Evolutionary conservation across 1,140 invertebrate genomes (phyloP).

Genomic region (Goniozus legneri): DNA sequence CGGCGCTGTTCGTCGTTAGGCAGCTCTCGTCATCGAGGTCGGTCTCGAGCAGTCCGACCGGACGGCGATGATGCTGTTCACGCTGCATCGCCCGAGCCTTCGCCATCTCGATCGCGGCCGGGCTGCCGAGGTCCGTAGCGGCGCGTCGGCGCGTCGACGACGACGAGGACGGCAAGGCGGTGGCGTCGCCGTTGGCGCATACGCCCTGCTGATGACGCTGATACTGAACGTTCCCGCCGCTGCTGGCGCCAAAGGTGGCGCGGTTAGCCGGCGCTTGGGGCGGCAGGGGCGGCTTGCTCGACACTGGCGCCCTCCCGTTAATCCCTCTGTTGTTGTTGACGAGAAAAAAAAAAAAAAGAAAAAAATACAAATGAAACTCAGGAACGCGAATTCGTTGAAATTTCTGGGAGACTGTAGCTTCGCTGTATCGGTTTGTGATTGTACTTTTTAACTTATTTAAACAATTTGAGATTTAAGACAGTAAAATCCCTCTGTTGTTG

Average conservation of each 20-base stretch:
- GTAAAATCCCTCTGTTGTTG: too few species aligned
- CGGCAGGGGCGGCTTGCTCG: slow-evolving; percentile 50
- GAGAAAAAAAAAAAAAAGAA: too few species aligned
- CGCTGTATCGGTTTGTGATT: too few species aligned
- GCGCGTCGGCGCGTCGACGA: slow-evolving; percentile 50
- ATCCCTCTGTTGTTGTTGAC: too few species aligned
- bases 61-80: slow-evolving; percentile 43
- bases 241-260: slow-evolving; percentile 26
- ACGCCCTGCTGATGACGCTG: slow-evolving; percentile 34
- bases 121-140: slow-evolving; percentile 50
- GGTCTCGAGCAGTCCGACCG: slow-evolving; percentile 76
- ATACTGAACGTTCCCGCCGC: slow-evolving; percentile 20
- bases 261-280: slow-evolving; percentile 46
- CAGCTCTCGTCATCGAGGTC: slow-evolving; percentile 69
- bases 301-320: slow-evolving; percentile 52
- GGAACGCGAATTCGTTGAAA: too few species aligned
- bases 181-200: slow-evolving; percentile 17
- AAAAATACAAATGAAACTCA: too few species aligned
- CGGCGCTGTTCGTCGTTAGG: slow-evolving; percentile 13
- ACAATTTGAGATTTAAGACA: too few species aligned
- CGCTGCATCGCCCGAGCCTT: slow-evolving; percentile 53
- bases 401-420: too few species aligned
- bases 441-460: too few species aligned
- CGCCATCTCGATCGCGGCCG: slow-evolving; percentile 52
- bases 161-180: not conserved